phyloP scores from a whole-genome alignment of 2,797 vertebrate genomes.

The Huso huso region DNA sequence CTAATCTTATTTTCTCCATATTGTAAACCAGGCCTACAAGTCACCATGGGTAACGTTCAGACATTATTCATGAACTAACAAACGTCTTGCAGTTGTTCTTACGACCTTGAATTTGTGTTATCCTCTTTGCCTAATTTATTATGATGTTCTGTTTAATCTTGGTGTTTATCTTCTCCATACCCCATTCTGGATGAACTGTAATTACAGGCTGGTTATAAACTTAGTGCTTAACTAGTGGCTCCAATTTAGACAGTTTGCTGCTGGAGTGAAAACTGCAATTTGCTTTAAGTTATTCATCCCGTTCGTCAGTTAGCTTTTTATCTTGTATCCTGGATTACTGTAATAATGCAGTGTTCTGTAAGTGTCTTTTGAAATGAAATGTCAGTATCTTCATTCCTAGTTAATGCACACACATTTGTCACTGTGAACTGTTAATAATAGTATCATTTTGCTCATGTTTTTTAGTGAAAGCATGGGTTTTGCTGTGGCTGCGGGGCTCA shows the following conservation, averaged over 20 bases:
- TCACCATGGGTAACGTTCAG: too few species aligned
- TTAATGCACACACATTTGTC: constrained; percentile 39
- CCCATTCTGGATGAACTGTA: constrained; percentile 28
- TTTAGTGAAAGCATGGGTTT: too few species aligned
- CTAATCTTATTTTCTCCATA: too few species aligned
- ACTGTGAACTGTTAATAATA: constrained; percentile 45
- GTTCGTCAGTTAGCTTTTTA: constrained; percentile 35
- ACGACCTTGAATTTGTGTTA: constrained; percentile 37
- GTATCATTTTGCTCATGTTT: constrained; percentile 34
- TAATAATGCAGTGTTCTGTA: constrained; percentile 36
- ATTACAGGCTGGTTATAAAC: constrained; percentile 34
- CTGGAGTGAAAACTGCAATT: constrained; percentile 32
- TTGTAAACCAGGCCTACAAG: too few species aligned
- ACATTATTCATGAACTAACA: constrained; percentile 41
- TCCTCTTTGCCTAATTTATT: constrained; percentile 20
- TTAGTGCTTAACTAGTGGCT: constrained; percentile 34
- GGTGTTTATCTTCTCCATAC: constrained; percentile 29
- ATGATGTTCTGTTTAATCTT: constrained; percentile 21
- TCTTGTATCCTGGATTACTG: constrained; percentile 24
- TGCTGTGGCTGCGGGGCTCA: too few species aligned
- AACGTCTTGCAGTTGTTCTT: constrained; percentile 18
- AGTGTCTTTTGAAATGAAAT: constrained; percentile 43
- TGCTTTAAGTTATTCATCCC: constrained; percentile 39
- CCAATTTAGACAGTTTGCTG: constrained; percentile 29
- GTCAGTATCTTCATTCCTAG: constrained; percentile 40